Evolutionary conservation across 1,140 invertebrate species (phyloP), one percentile per base, ranked within the genome.

Genomic region (Wasmannia auropunctata): DNA sequence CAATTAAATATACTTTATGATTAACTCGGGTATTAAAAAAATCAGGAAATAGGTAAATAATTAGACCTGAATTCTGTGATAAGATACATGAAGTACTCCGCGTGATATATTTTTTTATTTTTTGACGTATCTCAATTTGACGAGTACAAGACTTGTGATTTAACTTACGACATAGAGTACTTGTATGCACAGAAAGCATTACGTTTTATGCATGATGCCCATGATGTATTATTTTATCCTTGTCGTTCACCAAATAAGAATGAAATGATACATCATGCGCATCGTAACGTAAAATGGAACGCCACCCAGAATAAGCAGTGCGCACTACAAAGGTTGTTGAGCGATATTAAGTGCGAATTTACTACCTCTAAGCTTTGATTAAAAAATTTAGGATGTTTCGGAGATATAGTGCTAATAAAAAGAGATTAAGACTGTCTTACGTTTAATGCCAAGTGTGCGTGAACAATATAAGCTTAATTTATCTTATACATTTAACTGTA

Each of bases 51-150:
- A 16, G 31, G 40, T 22, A 14, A 51, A 14, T 6, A 58, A n/a
- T n/a, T n/a, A 54, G 51, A 56, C 25, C 11, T 11, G 14, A 5
- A 34, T 22, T 51, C 49, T 51, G 14, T 16, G 34, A n/a, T 63
- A 28, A 43, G 25, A 51, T 28, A 19, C 37, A 5, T 31, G 7
- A 34, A 22, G 63, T 37, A 8, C 1, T 83, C 7, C 1, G 2
- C 34, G 34, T 1, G 54, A 54, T 8, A 60, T 25, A 54, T 19
- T 25, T 8, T 14, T 76, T 76, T 80, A 69, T 62, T 69, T 67
- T 5, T 51, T 49, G 28, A 67, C 25, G 4, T 54, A 75, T 65
- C 25, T 72, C 25, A 87, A 85, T 85, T 85, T 88, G 16, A 72
- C 25, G 16, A 37, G 51, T 54, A 14, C 6, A 49, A 3, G n/a